Conservation (phyloP, 2,888 invertebrate genomes). For the Mimumesa dahlbomi region DNA sequence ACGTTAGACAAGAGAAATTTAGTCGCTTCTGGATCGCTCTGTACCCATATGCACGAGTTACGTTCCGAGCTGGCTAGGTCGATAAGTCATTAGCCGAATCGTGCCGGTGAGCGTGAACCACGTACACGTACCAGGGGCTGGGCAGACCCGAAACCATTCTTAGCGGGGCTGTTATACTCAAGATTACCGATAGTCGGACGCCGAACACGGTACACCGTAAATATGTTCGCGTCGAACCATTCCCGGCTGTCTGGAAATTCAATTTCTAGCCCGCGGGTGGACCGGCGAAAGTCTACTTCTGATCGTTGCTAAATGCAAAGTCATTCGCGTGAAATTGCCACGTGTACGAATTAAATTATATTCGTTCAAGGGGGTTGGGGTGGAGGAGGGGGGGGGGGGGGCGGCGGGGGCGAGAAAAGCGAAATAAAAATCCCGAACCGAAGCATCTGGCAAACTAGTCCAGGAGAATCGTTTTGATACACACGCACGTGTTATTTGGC, state of each 20-base stretch:
- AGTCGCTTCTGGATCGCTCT: too few species aligned
- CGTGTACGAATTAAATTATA: too few species aligned
- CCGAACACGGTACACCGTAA: slow-evolving; percentile 20
- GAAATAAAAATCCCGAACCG: too few species aligned
- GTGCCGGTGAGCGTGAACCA: slow-evolving; percentile 25
- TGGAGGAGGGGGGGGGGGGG: too few species aligned
- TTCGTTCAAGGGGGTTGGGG: too few species aligned
- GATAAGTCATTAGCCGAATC: slow-evolving; percentile 58
- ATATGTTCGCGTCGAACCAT: slow-evolving; percentile 4
- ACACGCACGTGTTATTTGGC: not conserved
- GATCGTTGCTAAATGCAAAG: too few species aligned
- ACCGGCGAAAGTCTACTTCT: too few species aligned
- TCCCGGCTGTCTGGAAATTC: not conserved
- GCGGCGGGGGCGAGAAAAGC: too few species aligned
- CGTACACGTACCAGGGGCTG: not conserved
- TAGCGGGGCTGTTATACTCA: slow-evolving; percentile 18
- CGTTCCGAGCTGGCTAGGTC: slow-evolving; percentile 33
- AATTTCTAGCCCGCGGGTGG: slow-evolving; percentile 6
- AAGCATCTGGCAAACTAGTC: too few species aligned
- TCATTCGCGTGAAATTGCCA: too few species aligned
- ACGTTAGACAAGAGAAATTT: too few species aligned
- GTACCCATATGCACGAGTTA: slow-evolving; percentile 50
- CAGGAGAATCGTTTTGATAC: not conserved
- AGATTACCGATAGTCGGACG: slow-evolving; percentile 32
- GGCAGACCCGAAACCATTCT: slow-evolving; percentile 3